Conservation (phyloP, 2,797 vertebrate genomes). For the Pipistrellus pipistrellus region DNA sequence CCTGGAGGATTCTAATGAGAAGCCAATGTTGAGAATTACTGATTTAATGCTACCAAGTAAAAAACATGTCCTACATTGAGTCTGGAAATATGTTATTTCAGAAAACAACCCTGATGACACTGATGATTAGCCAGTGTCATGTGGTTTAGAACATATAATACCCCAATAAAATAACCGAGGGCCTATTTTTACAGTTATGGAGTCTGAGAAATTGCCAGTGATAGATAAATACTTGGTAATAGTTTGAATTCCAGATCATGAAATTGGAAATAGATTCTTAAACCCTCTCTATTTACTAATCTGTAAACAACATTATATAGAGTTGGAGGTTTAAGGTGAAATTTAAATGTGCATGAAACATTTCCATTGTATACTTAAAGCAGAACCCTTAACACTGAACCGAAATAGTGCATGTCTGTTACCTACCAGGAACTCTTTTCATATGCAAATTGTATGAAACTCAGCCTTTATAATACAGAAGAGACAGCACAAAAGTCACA, state of each 20-base stretch:
- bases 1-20: not conserved
- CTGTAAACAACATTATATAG: not conserved
- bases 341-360: not conserved
- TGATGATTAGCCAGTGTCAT: not conserved
- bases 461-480: constrained; percentile 52
- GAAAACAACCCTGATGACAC: not conserved
- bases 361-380: constrained; percentile 54
- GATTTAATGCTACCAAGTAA: not conserved
- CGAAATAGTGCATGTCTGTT: constrained; percentile 53
- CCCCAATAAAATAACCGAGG: not conserved
- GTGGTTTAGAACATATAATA: not conserved
- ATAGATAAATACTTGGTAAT: constrained; percentile 36
- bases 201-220: not conserved
- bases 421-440: constrained; percentile 66
- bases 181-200: not conserved
- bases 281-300: not conserved
- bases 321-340: constrained; percentile 44
- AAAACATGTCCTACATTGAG: not conserved
- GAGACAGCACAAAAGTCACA: constrained; percentile 73
- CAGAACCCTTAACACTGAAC: constrained; percentile 12
- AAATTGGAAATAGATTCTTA: constrained; percentile 43
- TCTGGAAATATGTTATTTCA: constrained; percentile 33
- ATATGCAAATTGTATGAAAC: constrained; percentile 52
- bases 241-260: constrained; percentile 53
- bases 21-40: not conserved